Evolutionary conservation across 2,888 invertebrate species (phyloP), one percentile per base, ranked within the genome.

Genomic region (Idaea biselata): DNA sequence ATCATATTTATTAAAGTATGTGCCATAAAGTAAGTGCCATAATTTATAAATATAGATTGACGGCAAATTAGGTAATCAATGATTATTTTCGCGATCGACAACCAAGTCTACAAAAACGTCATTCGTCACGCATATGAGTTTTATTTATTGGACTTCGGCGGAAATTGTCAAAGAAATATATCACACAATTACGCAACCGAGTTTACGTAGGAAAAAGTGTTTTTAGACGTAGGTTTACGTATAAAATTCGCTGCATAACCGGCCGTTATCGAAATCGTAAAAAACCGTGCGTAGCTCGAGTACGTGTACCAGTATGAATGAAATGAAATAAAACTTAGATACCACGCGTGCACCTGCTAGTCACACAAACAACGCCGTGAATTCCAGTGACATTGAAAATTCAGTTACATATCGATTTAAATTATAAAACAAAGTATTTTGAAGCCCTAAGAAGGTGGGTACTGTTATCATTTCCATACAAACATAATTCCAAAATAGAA

Each of bases 241-340:
- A 44, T 44, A 11, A 44, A 44, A 44, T 44, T 4, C 44, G 11
- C 44, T 44, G 11, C 44, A 44, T 44, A 44, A 44, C 11, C 11
- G 44, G 11, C 44, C 70, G 69, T 73, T 78, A 78, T 75, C 79
- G 44, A n/a, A 63, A 74, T 74, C 71, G 75, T 86, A 80, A 83
- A 83, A 66, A 65, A 65, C 60, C 65, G 66, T 74, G 76, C 81
- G 80, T 75, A 76, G 68, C 55, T 5, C 53, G 68, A 77, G 74
- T 81, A 79, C 81, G 78, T 60, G 62, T 18, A 16, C 53, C 71
- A 77, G 77, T 76, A 67, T 67, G 69, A 68, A 70, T 70, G 65
- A 72, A 73, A 68, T 69, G 69, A 76, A 83, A 86, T 87, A 89
- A 85, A 87, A 86, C 77, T 73, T 67, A 68, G 73, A 74, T 70